Evolutionary conservation across 2,113 vertebrate species (phyloP), one percentile per base, ranked within the genome.

Genomic region (Piaya cayana): DNA sequence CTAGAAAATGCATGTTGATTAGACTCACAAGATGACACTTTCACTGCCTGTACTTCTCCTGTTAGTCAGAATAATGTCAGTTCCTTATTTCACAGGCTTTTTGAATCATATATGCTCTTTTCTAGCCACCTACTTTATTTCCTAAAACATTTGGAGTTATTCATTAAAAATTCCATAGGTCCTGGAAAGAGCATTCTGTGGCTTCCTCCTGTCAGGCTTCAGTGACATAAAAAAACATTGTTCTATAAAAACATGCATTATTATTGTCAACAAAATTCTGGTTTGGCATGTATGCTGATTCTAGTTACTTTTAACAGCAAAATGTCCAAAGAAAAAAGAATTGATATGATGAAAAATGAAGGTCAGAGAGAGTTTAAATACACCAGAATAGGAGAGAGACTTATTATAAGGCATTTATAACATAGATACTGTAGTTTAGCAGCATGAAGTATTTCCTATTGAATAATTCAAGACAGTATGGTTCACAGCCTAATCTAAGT

Each of bases 281-380:
- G 16, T 72, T 90, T 79, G 50, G n/a, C 36, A 85, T 0, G 2
- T 70, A 72, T n/a, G 25, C 19, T 67, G 63, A 72, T 88, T 68
- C 59, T 36, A 69, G 52, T 86, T 93, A 80, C 59, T 83, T 93
- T 78, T 39, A 79, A 88, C 10, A 11, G 39, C 16, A 90, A 81
- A 92, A 91, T 3, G 36, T 71, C 45, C 49, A 36, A 71, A 92
- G n/a, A 91, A 42, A 71, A 88, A 68, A 86, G 21, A n/a, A 92
- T 49, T 83, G 81, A 63, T 82, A 60, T 8, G 32, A 80, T 2
- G 19, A 64, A 82, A 92, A 93, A 76, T 71, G 71, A 90, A 97
- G 87, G 94, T 95, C 82, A 96, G 42, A 70, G 22, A 77, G 68
- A 94, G 72, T 92, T 94, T 84, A 91, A 89, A 93, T 71, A 81